Percentiles rank a stretch among this genome's conserved stretches.
Evolutionary conservation across 2,797 vertebrate genomes (phyloP).

Genomic region (Nannoperca australis): DNA sequence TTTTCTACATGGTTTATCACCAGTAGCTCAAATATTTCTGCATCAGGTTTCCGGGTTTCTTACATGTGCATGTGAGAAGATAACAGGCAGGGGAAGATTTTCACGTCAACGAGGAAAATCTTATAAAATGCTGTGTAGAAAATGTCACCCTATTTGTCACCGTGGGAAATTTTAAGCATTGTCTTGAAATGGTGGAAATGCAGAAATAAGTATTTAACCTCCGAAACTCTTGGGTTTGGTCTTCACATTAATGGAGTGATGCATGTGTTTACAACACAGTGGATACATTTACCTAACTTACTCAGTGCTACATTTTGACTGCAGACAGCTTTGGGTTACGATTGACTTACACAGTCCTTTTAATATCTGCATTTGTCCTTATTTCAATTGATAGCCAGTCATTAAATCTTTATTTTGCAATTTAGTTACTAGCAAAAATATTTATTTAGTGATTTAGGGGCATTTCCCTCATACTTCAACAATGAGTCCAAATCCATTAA

Average conservation of each 20-base stretch:
- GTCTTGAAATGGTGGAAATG: not conserved
- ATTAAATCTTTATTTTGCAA: not conserved
- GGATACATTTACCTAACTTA: not conserved
- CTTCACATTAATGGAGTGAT: not conserved
- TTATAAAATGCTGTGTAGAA: constrained; percentile 30
- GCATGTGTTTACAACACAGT: not conserved
- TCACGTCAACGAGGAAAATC: constrained; percentile 45
- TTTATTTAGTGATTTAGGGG: not conserved
- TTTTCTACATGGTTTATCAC: not conserved
- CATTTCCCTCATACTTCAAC: not conserved
- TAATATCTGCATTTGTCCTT: not conserved
- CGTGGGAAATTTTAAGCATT: not conserved
- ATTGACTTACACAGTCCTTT: not conserved
- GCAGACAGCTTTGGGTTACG: not conserved
- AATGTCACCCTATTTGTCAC: not conserved
- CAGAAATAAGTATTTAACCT: not conserved
- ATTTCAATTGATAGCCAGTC: not conserved
- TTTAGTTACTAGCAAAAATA: not conserved
- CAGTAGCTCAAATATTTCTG: constrained; percentile 30
- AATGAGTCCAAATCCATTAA: not conserved
- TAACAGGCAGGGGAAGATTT: constrained; percentile 24
- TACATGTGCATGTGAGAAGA: constrained; percentile 44
- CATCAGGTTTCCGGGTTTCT: constrained; percentile 31
- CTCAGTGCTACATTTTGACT: not conserved
- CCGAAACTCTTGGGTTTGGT: not conserved